Evolutionary conservation across 2,113 vertebrate genomes (phyloP), one percentile per base, ranked within the genome.

Genomic region (Panthera leo): DNA sequence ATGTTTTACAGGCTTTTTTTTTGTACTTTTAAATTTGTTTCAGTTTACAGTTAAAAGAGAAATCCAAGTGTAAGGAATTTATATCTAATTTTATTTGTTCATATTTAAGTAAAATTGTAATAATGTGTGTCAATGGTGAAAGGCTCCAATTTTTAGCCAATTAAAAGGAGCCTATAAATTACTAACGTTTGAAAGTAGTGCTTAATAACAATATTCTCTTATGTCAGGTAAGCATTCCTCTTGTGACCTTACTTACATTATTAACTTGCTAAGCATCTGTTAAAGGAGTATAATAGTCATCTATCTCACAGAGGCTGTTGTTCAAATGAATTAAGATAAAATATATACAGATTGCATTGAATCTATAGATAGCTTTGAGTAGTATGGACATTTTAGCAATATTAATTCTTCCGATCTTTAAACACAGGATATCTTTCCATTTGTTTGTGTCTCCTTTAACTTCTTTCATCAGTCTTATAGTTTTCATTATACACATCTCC

Each of bases 251-350:
- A 95, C 58, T 97, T 95, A 97, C 12, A 85, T 67, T 83, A 92
- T 86, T 89, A 93, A 97, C 71, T 89, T 97, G 78, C 79, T 97
- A 96, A 96, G 61, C 31, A 92, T 84, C 25, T 85, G 31, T 85
- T 84, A 89, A 97, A 89, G 21, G 48, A 93, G 16, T 53, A 51
- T 36, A 70, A 87, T 76, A 95, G 93, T 34, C 75, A 89, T 82
- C 78, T 71, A 91, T 13, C 11, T 48, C 48, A 92, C 25, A 87
- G 42, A 96, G 25, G 29, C 15, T 42, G 13, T 29, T 48, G 23
- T 65, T 94, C 89, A 96, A 96, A 97, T 86, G 83, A 93, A 91
- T 71, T 76, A 91, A 91, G 53, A 88, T 58, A 96, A 97, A 80
- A 91, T 42, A 92, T 13, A 88, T 65, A 51, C 51, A 7, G 39